Conservation (phyloP, 2,113 vertebrate genomes). For the Acrocephalus arundinaceus region DNA sequence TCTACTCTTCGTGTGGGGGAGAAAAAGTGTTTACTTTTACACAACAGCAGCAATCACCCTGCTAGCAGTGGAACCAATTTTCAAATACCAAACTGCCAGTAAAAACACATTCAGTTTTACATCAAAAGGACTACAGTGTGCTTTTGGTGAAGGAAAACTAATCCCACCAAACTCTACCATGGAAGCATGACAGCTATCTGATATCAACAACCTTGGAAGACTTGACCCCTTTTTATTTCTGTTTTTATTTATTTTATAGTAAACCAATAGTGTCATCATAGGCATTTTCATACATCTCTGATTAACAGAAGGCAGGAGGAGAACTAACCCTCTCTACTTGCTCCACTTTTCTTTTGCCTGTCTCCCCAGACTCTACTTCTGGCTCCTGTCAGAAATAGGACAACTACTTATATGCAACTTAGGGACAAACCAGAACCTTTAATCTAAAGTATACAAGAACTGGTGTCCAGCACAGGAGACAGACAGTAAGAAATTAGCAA, state of each 20-base stretch:
- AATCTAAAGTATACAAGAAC: background rate
- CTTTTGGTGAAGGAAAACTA: background rate
- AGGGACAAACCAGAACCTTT: background rate
- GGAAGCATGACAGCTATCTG: background rate
- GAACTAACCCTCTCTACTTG: background rate
- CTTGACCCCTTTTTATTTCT: background rate
- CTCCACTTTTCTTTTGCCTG: background rate
- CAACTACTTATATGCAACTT: background rate
- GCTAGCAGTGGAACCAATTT: background rate
- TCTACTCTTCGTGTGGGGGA: fast-evolving
- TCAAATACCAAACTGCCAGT: background rate
- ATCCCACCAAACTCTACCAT: background rate
- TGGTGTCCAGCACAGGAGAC: background rate
- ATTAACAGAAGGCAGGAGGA: background rate
- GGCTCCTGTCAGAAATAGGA: background rate
- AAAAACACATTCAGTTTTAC: background rate
- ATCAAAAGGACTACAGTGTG: background rate
- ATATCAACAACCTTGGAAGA: background rate
- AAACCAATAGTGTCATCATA: background rate
- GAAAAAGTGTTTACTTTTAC: background rate
- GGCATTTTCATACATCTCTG: background rate
- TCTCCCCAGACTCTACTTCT: background rate
- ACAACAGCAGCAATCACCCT: background rate
- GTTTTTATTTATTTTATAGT: background rate
- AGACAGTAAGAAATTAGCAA: background rate